Evolutionary conservation across 2,797 vertebrate species (phyloP).

Genomic region (Liasis olivaceus): DNA sequence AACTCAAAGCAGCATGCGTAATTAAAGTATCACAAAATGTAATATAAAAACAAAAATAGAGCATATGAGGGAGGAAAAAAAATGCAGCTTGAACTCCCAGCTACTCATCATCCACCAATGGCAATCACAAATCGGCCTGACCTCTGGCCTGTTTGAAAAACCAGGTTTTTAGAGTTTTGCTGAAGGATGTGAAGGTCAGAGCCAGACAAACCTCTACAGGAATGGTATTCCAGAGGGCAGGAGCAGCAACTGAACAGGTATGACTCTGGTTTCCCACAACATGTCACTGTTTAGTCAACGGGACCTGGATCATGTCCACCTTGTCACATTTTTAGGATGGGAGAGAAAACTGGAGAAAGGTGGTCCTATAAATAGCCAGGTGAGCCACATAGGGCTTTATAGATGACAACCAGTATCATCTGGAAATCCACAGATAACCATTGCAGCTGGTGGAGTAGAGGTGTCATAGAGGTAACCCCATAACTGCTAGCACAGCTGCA

Average conservation of each 20-base stretch:
- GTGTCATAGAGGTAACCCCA: background rate
- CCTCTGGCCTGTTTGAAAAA: too few species aligned
- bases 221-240: background rate
- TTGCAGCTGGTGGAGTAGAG: background rate
- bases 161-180: too few species aligned
- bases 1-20: background rate
- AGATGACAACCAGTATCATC: background rate
- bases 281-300: background rate
- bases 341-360: background rate
- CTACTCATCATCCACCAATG: too few species aligned
- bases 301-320: background rate
- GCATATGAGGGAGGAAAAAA: too few species aligned
- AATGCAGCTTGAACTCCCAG: too few species aligned
- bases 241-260: background rate
- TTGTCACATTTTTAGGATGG: background rate
- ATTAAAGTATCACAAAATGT: background rate
- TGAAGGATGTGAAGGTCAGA: too few species aligned
- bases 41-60: too few species aligned
- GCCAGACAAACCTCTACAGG: too few species aligned
- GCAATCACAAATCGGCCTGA: too few species aligned
- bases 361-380: background rate
- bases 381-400: background rate
- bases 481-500: background rate
- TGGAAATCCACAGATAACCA: background rate
- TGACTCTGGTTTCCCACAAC: background rate